Evolutionary conservation across 2,888 invertebrate genomes (phyloP).

Genomic region (Cephus sareptanus): DNA sequence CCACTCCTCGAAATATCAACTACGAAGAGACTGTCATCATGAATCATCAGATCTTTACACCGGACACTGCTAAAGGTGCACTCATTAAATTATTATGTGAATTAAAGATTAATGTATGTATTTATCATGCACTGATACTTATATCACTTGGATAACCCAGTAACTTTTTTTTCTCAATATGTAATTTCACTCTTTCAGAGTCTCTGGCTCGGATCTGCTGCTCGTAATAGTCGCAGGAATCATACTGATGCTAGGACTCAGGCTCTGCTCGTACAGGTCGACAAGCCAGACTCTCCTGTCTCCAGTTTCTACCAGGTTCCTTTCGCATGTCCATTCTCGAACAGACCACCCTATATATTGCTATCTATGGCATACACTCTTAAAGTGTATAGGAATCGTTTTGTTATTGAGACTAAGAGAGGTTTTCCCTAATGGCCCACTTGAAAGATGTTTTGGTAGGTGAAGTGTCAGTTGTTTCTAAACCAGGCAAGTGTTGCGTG

Average conservation of each 20-base stretch:
- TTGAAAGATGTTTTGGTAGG: neutral
- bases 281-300: constrained; percentile 2
- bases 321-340: neutral
- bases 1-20: neutral
- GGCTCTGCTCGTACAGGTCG: neutral
- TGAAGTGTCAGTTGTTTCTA: neutral
- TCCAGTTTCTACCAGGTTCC: neutral
- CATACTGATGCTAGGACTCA: neutral
- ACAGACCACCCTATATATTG: neutral
- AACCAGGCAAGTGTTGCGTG: neutral
- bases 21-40: neutral
- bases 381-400: neutral
- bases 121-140: neutral
- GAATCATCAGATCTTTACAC: neutral
- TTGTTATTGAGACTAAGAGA: neutral
- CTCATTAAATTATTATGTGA: neutral
- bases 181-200: neutral
- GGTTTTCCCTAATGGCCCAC: neutral
- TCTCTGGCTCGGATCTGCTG: neutral
- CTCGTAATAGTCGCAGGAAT: neutral
- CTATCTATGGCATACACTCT: neutral
- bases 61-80: neutral
- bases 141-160: neutral
- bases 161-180: neutral
- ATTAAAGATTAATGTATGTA: neutral